Base-by-base conservation (phyloP, 1,140 invertebrate species). In the Drosophila cardini region DNA sequence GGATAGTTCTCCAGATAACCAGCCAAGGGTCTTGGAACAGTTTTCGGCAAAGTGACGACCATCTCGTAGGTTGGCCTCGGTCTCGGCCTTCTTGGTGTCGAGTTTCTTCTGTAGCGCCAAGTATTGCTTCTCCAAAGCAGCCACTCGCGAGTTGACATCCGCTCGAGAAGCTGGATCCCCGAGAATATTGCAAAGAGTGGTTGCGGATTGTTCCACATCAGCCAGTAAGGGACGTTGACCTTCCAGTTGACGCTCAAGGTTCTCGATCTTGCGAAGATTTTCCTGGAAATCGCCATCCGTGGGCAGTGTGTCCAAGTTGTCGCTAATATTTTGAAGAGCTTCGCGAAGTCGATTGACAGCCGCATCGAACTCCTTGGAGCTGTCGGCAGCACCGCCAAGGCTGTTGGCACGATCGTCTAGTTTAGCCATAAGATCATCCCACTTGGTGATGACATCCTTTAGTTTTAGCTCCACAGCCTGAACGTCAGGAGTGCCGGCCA, bases 351-450 rank as follows among this genome's bases (percentile, higher is more conserved):
- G 94, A 62, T 95, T 95, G 1, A 98, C 93, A 13, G 96, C 96
- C 0, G 97, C 96, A 91, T 98, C 97, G 90, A 98, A 98, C 91
- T 98, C 97, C 63, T 96, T 94, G 65, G 96, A 97, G 7, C 96
- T 97, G 79, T 97, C 96, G 42, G 96, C 96, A 6, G 97, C 97
- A 13, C 97, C 97, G 48, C 97, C 96, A 15, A 98, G 93, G 76
- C 95, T 97, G 30, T 95, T 95, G 11, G 97, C 96, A 16, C 97
- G 94, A 71, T 97, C 95, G 79, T 98, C 97, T 52, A 98, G 91
- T 81, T 96, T 95, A 30, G 94, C 94, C 11, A 92, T 90, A 40
- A 98, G 93, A 79, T 97, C 96, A 40, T 96, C 94, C 97, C 97
- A 99, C 85, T 95, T 93, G 90, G 95, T 93, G 50, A 95, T 92